These are phyloP conservation scores for Enteromius mattozi DNA, from an alignment of 2,797 vertebrate genomes.

Conservation along the genomic window DNA sequence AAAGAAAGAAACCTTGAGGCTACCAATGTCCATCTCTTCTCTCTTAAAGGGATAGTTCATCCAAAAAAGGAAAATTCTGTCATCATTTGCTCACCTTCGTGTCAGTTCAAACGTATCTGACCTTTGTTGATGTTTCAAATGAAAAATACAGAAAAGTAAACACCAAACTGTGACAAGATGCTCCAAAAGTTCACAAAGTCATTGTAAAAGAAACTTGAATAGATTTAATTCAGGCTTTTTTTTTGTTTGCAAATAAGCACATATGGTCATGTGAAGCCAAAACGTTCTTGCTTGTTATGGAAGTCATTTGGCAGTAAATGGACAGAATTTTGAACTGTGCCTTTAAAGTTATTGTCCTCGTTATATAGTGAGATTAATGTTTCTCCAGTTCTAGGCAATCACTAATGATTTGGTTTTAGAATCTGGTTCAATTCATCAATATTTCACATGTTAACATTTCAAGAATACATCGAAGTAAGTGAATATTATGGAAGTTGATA, in stretches of 20 bases:
- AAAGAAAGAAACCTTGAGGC: background rate
- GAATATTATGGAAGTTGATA: background rate
- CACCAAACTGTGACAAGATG: background rate
- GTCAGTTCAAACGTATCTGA: background rate
- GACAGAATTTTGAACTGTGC: background rate
- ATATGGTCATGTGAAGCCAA: background rate
- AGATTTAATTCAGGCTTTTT: background rate
- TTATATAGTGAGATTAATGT: background rate
- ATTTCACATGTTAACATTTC: background rate
- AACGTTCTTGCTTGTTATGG: background rate
- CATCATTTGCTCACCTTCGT: background rate
- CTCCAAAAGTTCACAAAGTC: background rate
- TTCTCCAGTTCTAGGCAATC: background rate
- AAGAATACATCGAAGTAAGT: background rate
- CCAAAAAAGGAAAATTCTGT: background rate
- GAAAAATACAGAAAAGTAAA: background rate
- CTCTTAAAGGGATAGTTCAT: background rate
- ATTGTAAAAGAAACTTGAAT: background rate
- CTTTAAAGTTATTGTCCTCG: background rate
- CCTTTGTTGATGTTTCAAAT: background rate
- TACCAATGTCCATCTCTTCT: background rate
- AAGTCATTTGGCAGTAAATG: background rate
- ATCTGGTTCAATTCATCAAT: background rate
- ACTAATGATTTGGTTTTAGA: background rate
- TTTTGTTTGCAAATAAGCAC: background rate